Evolutionary conservation across 2,888 invertebrate genomes (phyloP), one percentile per base, ranked within the genome.

Genomic region (Erebia aethiops): DNA sequence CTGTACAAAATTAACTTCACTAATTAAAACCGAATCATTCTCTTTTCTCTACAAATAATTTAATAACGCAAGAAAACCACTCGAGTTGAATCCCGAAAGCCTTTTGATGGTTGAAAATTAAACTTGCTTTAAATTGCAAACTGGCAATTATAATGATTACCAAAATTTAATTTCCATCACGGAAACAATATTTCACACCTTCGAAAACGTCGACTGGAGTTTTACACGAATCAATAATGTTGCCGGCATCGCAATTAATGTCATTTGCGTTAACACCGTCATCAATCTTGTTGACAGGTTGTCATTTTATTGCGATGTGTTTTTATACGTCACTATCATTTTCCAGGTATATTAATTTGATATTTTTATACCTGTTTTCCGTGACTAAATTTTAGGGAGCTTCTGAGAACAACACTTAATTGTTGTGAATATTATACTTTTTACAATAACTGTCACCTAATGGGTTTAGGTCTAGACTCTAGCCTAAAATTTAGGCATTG

Each of bases 211-310:
- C 67, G 71, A 60, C 62, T 66, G 57, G 66, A 70, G 65, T 75
- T 73, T 62, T 51, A 62, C 43, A 62, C 67, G 69, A 75, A 76
- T 75, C 75, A 74, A 75, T 76, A 75, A 76, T 74, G 71, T 67
- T 52, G 68, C 41, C 43, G 65, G 66, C 54, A 58, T 65, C 66
- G 70, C 72, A 76, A 73, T 75, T 73, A 76, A 74, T 71, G 76
- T 75, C 73, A 64, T 73, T 73, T 71, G 58, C 62, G 73, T 74
- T 69, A 62, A 71, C 66, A 54, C 57, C 70, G 62, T 73, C 74
- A 77, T 78, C 76, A 75, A 74, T 76, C 75, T 74, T 69, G 69
- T 57, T 73, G 75, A 75, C 77, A 75, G 71, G 62, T 77, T 76
- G 73, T 75, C 73, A 67, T 75, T 72, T 71, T 51, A 71, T 57